Evolutionary conservation across 2,797 vertebrate genomes (phyloP), one percentile per base, ranked within the genome.

Genomic region (Sebastes nivosus): DNA sequence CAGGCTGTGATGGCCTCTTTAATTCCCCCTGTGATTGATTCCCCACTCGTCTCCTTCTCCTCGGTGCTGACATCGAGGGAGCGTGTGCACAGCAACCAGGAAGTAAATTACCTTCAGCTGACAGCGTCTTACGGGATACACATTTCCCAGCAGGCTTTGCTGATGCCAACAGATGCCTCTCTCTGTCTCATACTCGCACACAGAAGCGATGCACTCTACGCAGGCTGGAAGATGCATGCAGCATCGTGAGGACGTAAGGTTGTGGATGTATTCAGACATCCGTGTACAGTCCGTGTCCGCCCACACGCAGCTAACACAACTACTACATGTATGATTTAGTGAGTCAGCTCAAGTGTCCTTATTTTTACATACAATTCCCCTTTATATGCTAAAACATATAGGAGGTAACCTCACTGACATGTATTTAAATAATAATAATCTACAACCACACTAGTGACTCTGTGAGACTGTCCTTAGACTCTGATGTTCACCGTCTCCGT

Each of bases 31-130:
- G 71, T 87, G 92, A 93, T 93, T 88, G 89, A 91, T 91, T 86
- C 72, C 77, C 81, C 65, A 57, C 90, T 84, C 70, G 52, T 82
- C 84, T n/a, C 20, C 50, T 13, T 77, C 80, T 87, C 71, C 68
- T 65, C 63, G 13, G 74, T 59, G 61, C 75, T 74, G 71, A 84
- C 81, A 79, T 25, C 29, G 55, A 67, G 50, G 36, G 34, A 86
- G 80, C 25, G 72, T 16, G 69, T 84, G 74, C 84, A 67, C 69
- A 81, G 71, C 80, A 79, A 93, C 87, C 80, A 92, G 90, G 87
- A 91, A 92, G 87, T 89, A 80, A 92, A 88, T 93, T 90, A 93
- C 78, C 75, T 59, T 34, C 85, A 89, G 79, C 87, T 76, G 87
- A 79, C 82, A 81, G 75, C 87, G 72, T 88, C 71, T 85, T 81